A percentile compares a stretch with the other conserved stretches of the same genome.
phyloP scores from a whole-genome alignment of 1,140 invertebrate species.

The Euura lappo region DNA sequence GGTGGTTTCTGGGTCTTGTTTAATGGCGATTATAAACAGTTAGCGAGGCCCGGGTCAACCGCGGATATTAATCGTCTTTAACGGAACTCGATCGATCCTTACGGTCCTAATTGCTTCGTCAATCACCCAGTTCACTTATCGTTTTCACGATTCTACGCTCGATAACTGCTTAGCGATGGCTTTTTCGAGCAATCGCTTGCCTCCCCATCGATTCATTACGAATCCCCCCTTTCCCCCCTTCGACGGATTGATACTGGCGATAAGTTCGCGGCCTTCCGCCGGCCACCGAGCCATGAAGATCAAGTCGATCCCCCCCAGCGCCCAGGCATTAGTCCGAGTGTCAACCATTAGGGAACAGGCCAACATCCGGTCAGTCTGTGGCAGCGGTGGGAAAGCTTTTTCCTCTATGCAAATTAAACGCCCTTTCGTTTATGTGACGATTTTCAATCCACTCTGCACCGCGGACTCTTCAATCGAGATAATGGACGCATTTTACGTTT shows the following conservation, averaged over 20 bases:
- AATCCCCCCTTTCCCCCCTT: too few species aligned
- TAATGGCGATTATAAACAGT: too few species aligned
- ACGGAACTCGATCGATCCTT: background rate
- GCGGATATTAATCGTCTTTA: background rate
- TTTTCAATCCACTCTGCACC: slow-evolving; percentile 13
- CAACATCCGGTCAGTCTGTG: slow-evolving; percentile 8
- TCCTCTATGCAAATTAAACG: slow-evolving; percentile 20
- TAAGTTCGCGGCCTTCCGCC: background rate
- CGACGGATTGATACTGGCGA: background rate
- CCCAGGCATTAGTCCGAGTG: background rate
- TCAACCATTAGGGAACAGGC: background rate
- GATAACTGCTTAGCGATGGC: background rate
- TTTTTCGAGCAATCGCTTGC: background rate
- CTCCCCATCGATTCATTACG: background rate
- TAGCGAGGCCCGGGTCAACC: background rate
- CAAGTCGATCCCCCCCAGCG: background rate
- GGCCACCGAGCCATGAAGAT: too few species aligned
- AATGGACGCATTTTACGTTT: too few species aligned
- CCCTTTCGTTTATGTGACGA: slow-evolving; percentile 13
- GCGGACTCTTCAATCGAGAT: background rate
- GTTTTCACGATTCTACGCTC: background rate
- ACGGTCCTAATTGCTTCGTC: background rate
- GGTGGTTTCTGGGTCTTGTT: too few species aligned
- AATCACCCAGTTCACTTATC: background rate
- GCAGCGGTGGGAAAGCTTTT: slow-evolving; percentile 1